These are phyloP conservation scores for Eupelmus urozonus DNA, from an alignment of 2,888 invertebrate genomes.

Conservation along the genomic window DNA sequence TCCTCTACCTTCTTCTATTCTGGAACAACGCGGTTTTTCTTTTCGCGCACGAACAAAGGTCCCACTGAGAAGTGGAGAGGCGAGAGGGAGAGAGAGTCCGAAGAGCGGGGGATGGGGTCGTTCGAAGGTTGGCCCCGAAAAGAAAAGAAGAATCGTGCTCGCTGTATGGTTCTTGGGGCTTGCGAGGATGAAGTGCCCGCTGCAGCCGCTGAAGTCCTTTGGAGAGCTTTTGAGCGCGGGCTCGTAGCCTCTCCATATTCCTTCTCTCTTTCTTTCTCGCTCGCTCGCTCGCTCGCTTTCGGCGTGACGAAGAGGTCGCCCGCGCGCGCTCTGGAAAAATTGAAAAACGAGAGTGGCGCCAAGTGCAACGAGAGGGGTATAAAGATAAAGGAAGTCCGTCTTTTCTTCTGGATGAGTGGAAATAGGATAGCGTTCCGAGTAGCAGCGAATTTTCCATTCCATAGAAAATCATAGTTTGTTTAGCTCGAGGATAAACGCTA, in stretches of 20 bases:
- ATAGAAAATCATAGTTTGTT: no score
- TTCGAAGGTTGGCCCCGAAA: conserved; percentile 59
- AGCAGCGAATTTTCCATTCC: neutral
- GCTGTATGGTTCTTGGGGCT: conserved; percentile 69
- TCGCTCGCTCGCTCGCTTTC: neutral
- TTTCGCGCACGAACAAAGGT: conserved; percentile 65
- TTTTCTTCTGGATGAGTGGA: conserved; percentile 15
- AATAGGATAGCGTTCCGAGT: conserved; percentile 23
- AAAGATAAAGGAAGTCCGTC: conserved; percentile 36
- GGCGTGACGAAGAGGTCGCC: neutral
- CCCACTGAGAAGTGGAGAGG: conserved; percentile 53
- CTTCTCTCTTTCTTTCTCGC: conserved; percentile 23
- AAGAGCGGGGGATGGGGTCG: neutral
- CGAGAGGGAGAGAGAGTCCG: conserved; percentile 34
- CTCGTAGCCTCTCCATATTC: conserved; percentile 43
- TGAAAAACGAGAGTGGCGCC: conserved; percentile 35
- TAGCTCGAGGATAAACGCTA: no score
- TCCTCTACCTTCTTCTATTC: neutral
- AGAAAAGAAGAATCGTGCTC: conserved; percentile 68
- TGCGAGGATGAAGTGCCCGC: conserved; percentile 71
- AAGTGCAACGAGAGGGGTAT: neutral
- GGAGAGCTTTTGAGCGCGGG: conserved; percentile 68
- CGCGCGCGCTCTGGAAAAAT: conserved; percentile 40
- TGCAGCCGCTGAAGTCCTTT: conserved; percentile 68
- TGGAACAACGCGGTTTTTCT: conserved; percentile 61